These are phyloP conservation scores for Chunga burmeisteri DNA, from an alignment of 2,113 vertebrate species.

Conservation along the genomic window DNA sequence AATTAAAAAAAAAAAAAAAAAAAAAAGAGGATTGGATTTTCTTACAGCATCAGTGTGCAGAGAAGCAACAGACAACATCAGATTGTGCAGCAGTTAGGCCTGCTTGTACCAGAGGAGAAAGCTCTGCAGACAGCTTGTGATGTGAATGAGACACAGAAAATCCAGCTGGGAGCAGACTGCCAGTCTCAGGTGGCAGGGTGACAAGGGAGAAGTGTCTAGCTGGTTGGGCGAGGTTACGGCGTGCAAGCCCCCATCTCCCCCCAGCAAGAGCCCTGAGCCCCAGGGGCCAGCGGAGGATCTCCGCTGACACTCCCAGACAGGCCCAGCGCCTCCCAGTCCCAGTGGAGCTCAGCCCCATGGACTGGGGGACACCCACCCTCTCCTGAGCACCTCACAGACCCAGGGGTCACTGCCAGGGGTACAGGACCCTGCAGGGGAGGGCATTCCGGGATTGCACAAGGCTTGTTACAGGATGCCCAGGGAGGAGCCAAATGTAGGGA, in stretches of 20 bases:
- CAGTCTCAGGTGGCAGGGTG: not conserved
- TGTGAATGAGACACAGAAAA: not conserved
- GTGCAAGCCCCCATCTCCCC: fast-evolving
- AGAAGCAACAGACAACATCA: not conserved
- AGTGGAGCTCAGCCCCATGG: not conserved
- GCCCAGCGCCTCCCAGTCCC: not conserved
- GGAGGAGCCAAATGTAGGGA: not conserved
- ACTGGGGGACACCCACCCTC: not conserved
- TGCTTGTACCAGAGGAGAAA: not conserved
- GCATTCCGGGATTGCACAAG: not conserved
- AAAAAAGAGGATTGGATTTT: not conserved
- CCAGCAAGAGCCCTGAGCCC: not conserved
- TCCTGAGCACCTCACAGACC: not conserved
- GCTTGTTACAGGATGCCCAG: not conserved
- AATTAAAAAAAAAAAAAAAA: not conserved
- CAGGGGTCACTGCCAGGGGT: too few species aligned
- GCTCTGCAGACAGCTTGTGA: not conserved
- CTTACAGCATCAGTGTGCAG: not conserved
- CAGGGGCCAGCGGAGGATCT: too few species aligned
- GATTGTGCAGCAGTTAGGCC: not conserved
- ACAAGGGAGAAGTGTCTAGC: not conserved
- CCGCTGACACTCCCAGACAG: not conserved
- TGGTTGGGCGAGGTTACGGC: fast-evolving
- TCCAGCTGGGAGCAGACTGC: not conserved
- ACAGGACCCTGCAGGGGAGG: fast-evolving